These are phyloP conservation scores for Malurus splendens DNA, from an alignment of 2,797 vertebrate species.

Conservation along the genomic window DNA sequence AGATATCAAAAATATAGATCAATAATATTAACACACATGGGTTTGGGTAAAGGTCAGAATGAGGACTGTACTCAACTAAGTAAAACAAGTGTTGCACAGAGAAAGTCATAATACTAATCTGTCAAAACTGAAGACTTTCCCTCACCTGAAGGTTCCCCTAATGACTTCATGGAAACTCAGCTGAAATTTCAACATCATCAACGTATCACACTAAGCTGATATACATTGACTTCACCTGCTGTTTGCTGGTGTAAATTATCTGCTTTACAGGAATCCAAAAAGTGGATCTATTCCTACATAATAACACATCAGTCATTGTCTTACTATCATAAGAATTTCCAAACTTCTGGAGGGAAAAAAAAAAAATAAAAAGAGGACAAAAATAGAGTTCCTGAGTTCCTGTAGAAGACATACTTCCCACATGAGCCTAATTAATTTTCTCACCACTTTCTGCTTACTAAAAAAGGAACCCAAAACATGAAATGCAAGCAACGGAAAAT, in stretches of 20 bases:
- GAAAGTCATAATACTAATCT: background rate
- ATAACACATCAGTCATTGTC: background rate
- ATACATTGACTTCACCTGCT: background rate
- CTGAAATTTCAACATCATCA: background rate
- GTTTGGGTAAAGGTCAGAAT: background rate
- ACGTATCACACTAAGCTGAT: background rate
- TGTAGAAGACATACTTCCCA: background rate
- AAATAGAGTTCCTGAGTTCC: background rate
- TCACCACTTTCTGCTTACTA: fast-evolving
- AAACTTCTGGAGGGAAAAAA: background rate
- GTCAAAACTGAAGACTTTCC: background rate
- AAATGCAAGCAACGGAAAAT: background rate
- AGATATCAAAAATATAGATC: background rate
- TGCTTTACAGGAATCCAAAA: background rate
- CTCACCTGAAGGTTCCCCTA: background rate
- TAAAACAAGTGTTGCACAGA: background rate
- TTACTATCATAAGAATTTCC: background rate
- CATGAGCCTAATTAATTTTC: background rate
- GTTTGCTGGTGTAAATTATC: background rate
- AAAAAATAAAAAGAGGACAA: background rate
- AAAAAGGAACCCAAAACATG: background rate
- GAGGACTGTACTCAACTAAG: background rate
- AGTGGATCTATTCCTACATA: background rate
- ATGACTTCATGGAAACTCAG: background rate
- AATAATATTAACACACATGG: background rate